Percentiles rank a stretch among this genome's conserved stretches.
Evolutionary conservation across 1,140 invertebrate species (phyloP).

Genomic region (Homarus americanus): DNA sequence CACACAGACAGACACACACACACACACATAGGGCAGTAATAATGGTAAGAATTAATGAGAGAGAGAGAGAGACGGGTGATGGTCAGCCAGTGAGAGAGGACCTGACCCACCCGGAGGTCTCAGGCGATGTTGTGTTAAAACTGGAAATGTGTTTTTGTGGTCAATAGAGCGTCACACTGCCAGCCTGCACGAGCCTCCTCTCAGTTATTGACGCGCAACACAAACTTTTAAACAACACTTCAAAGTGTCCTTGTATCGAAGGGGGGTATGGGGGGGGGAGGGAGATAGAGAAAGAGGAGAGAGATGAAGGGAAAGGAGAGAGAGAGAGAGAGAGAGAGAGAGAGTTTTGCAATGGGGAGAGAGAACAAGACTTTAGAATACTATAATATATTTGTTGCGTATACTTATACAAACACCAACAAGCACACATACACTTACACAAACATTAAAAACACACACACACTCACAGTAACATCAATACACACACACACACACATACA

Average conservation of each 20-base stretch:
- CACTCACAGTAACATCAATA: not conserved
- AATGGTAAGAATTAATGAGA: no score
- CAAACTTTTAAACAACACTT: not conserved
- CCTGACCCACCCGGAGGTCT: no score
- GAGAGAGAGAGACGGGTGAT: no score
- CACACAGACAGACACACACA: no score
- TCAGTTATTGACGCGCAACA: not conserved
- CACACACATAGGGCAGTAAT: no score
- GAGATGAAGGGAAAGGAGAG: no score
- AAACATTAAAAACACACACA: not conserved
- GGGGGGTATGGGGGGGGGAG: not conserved
- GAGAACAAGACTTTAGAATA: no score
- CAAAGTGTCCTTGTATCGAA: not conserved
- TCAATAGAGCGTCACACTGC: not conserved
- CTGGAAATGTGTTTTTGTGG: not conserved
- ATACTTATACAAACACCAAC: not conserved
- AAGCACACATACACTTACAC: not conserved
- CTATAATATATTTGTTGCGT: no score
- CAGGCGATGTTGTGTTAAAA: not conserved
- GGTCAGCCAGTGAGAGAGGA: no score
- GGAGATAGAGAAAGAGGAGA: no score
- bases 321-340: no score
- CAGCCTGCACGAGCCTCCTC: not conserved
- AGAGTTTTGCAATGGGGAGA: no score
- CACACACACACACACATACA: slow-evolving; percentile 29